A percentile compares a stretch with the other conserved stretches of the same genome.
These are phyloP conservation scores for Zalophus californianus DNA, from an alignment of 2,797 vertebrate species.

Conservation along the genomic window DNA sequence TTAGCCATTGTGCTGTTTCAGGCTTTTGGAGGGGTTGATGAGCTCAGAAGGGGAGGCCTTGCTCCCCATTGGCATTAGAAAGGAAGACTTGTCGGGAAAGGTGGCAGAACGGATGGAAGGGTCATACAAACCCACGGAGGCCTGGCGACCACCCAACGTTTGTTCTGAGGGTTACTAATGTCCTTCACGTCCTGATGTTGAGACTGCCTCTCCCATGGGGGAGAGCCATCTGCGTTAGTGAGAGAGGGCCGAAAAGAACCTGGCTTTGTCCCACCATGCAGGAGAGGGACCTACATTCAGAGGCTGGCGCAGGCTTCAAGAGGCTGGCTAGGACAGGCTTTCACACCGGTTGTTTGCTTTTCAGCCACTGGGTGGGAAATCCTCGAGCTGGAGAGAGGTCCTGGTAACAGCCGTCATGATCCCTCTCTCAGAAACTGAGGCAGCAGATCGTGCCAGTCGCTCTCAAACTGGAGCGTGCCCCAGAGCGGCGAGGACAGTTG, in stretches of 20 bases:
- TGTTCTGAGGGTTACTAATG: background rate
- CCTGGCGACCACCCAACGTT: background rate
- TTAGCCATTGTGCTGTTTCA: background rate
- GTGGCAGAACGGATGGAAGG: background rate
- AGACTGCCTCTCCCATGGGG: background rate
- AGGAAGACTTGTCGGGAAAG: constrained; percentile 1
- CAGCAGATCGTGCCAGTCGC: background rate
- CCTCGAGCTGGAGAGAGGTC: background rate
- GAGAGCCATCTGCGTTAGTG: constrained; percentile 17
- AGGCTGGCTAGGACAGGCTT: background rate
- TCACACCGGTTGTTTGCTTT: background rate
- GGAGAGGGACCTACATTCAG: background rate
- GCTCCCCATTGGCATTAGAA: background rate
- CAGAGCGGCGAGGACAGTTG: background rate
- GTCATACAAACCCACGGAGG: constrained; percentile 7
- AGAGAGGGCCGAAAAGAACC: background rate
- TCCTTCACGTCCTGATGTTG: constrained; percentile 11
- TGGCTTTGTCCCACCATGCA: background rate
- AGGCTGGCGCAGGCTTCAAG: background rate
- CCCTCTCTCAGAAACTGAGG: background rate
- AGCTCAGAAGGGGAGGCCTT: background rate
- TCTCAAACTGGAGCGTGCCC: background rate
- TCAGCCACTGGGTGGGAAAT: background rate
- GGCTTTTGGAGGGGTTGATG: background rate
- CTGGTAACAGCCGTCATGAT: background rate